A percentile compares a stretch with the other conserved stretches of the same genome.
These are phyloP conservation scores for Umimayanthus kanabou DNA, from an alignment of 92 coral and sea anemone genomes.

Conservation along the genomic window DNA sequence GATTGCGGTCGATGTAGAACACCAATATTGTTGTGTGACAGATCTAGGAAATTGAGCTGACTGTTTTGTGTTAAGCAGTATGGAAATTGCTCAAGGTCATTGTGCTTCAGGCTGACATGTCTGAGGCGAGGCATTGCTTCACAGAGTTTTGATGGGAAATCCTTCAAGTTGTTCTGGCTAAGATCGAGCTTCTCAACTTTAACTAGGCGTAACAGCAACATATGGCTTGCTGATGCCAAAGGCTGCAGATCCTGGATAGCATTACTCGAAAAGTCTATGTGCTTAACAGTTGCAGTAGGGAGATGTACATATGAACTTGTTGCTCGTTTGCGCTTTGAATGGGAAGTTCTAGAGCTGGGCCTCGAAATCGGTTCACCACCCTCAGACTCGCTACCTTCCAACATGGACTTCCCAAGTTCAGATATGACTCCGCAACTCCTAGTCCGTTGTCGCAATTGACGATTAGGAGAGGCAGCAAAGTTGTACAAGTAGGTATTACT, in stretches of 20 bases:
- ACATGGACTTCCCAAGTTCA: not conserved
- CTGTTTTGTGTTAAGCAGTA: slow-evolving; percentile 56
- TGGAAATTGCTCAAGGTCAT: slow-evolving; percentile 71
- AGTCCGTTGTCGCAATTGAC: not conserved
- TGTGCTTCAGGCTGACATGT: slow-evolving; percentile 72
- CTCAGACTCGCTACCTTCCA: slow-evolving; percentile 3
- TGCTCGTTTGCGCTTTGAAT: slow-evolving; percentile 46
- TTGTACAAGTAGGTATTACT: slow-evolving; percentile 39
- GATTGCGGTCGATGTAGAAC: slow-evolving; percentile 36
- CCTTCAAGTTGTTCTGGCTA: slow-evolving; percentile 69
- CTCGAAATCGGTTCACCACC: not conserved
- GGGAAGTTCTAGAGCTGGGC: slow-evolving; percentile 6
- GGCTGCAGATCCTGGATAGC: slow-evolving; percentile 64
- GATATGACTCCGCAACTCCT: slow-evolving; percentile 20
- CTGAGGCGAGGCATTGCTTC: slow-evolving; percentile 84
- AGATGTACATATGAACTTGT: slow-evolving; percentile 32
- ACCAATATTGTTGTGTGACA: slow-evolving; percentile 75
- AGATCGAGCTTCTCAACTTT: slow-evolving; percentile 86
- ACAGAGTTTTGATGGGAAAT: slow-evolving; percentile 64
- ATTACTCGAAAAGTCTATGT: slow-evolving; percentile 81
- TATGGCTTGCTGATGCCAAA: slow-evolving; percentile 59
- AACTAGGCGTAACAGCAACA: slow-evolving; percentile 54
- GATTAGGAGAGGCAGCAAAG: slow-evolving; percentile 8
- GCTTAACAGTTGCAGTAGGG: slow-evolving; percentile 67
- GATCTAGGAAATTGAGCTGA: slow-evolving; percentile 56